phyloP scores from a whole-genome alignment of 2,797 vertebrate species.

The Chelon auratus region DNA sequence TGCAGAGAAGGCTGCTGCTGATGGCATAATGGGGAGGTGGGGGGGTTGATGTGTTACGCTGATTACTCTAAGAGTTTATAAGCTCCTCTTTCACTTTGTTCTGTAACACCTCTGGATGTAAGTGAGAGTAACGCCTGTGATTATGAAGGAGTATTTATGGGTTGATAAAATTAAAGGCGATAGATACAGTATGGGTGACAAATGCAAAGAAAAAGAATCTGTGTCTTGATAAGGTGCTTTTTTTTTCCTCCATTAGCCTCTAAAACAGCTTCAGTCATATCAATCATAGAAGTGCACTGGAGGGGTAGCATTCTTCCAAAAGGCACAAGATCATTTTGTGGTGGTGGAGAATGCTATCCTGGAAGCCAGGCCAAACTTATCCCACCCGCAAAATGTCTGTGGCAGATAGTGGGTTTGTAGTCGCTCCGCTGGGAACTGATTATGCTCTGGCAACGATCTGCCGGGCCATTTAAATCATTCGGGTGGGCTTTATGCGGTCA shows the following conservation, averaged over 20 bases:
- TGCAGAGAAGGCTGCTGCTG: conserved; percentile 15
- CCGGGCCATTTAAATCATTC: too few relatives aligned
- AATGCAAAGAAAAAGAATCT: not conserved
- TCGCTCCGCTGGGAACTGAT: too few relatives aligned
- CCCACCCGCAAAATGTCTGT: too few relatives aligned
- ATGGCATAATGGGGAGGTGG: conserved; percentile 16
- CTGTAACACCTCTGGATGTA: conserved; percentile 32
- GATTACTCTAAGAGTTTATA: conserved; percentile 22
- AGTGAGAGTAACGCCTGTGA: conserved; percentile 9
- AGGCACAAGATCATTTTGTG: too few relatives aligned
- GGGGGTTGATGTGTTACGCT: conserved; percentile 34
- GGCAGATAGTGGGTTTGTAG: too few relatives aligned
- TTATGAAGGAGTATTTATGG: conserved; percentile 20
- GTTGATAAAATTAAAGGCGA: conserved; percentile 4
- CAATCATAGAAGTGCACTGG: not conserved
- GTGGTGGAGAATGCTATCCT: too few relatives aligned
- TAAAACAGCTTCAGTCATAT: not conserved
- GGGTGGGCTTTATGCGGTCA: too few relatives aligned
- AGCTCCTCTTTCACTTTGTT: conserved; percentile 25
- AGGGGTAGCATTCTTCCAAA: not conserved
- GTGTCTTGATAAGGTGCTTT: not conserved
- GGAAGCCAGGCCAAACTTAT: too few relatives aligned
- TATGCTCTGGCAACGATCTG: too few relatives aligned
- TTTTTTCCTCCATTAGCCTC: not conserved
- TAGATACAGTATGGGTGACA: conserved; percentile 3